These are phyloP conservation scores for Porites lutea DNA, from an alignment of 64 coral and sea anemone genomes.

Conservation along the genomic window DNA sequence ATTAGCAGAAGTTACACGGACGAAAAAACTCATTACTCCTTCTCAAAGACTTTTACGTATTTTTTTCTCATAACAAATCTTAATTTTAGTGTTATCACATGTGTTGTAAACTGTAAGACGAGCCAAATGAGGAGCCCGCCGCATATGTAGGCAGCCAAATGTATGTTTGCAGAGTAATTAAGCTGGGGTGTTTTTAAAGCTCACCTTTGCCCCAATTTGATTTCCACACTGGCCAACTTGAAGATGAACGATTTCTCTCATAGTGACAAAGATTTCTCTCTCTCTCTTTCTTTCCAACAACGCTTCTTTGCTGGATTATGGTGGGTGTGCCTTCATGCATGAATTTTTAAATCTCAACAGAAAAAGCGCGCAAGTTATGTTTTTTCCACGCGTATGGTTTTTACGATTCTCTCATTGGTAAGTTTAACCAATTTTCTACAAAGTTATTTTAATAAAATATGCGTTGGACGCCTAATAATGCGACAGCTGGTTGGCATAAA, in stretches of 20 bases:
- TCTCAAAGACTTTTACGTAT: no score
- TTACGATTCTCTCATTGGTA: neutral
- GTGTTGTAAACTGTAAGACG: no score
- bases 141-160: no score
- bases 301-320: neutral
- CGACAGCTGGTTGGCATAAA: neutral
- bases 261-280: constrained; percentile 1
- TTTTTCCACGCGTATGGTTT: neutral
- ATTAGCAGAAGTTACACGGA: no score
- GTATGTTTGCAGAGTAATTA: no score
- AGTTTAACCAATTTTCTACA: neutral
- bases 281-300: neutral
- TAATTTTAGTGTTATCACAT: no score
- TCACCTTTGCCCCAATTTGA: constrained; percentile 82
- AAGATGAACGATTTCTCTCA: constrained; percentile 78
- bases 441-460: neutral
- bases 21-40: no score
- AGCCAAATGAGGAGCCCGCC: no score
- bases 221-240: constrained; percentile 82
- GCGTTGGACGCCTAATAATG: neutral
- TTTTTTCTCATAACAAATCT: no score
- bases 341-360: neutral
- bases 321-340: neutral
- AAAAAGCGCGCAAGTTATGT: neutral
- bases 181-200: neutral